Evolutionary conservation across 2,888 invertebrate species (phyloP), one percentile per base, ranked within the genome.

Genomic region (Ernsta delagoae): DNA sequence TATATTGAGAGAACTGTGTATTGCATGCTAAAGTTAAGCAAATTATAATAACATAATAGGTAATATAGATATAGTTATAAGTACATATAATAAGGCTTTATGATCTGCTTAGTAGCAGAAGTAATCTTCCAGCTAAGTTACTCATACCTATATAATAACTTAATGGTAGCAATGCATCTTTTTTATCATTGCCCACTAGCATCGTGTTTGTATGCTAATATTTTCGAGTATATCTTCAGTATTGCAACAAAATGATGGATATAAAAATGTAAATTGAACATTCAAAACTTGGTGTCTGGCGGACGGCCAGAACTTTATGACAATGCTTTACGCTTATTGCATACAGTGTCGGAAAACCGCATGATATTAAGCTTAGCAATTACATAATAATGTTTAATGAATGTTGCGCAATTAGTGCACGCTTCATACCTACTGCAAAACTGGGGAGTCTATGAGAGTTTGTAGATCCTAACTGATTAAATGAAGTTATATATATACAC

Each of bases 161-260:
- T 36, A 36, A 36, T 36, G 36, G 36, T 36, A 36, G 36, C 36
- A 36, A 36, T 36, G 36, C 36, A 41, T 41, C 41, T 36, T 6
- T 41, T 41, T 41, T 41, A 41, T 41, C 6, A 41, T 7, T 41
- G 43, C 9, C 41, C 5, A 9, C 11, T 11, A 43, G 11, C 43
- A 43, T 54, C 8, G 9, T 31, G 11, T 56, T 31, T 56, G 11
- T 34, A 56, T 34, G 34, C 56, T 73, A 71, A 78, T 78, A 78
- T 81, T 83, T 77, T 81, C 12, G 16, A 57, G 57, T 57, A 41
- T 36, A 36, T 36, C 6, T 36, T 36, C 36, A 7, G 41, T 41
- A 57, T 39, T 57, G 57, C n/a, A 57, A 41, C 7, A 31, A 56
- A 45, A 56, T 56, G 48, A 62, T 65, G 39, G 45, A 60, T 60